Conservation (phyloP, 2,888 invertebrate genomes). For the Platycnemis pennipes region DNA sequence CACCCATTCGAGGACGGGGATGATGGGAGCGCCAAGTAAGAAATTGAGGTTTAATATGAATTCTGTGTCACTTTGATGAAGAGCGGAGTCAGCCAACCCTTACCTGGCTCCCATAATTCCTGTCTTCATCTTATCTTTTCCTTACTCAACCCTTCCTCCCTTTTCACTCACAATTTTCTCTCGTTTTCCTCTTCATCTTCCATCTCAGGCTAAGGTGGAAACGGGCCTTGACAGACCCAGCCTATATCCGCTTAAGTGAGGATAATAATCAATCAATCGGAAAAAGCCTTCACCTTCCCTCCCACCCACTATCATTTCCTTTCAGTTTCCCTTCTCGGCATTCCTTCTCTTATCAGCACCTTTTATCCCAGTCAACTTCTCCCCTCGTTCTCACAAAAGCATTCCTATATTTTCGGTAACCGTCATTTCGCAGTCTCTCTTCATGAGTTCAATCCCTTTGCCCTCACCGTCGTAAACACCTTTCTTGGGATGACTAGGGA, state of each 20-base stretch:
- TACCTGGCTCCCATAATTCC: not conserved
- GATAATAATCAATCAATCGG: no score
- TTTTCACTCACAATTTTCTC: not conserved
- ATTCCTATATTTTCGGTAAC: not conserved
- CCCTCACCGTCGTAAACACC: not conserved
- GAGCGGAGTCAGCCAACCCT: not conserved
- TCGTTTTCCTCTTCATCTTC: no score
- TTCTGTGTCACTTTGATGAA: not conserved
- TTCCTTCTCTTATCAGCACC: no score
- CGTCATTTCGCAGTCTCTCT: not conserved
- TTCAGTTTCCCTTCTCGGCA: not conserved
- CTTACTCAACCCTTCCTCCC: not conserved
- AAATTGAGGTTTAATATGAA: slow-evolving; percentile 1
- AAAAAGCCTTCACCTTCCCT: not conserved
- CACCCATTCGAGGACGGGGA: not conserved
- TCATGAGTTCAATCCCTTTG: not conserved
- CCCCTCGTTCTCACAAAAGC: not conserved
- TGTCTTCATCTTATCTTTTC: not conserved
- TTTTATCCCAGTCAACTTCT: not conserved
- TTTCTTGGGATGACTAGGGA: not conserved
- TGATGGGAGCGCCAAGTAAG: not conserved
- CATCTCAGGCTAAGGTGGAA: not conserved
- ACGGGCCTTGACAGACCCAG: no score
- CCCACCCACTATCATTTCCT: no score
- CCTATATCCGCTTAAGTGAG: no score